Conservation (phyloP, 1,140 invertebrate genomes). For the Microplitis demolitor region DNA sequence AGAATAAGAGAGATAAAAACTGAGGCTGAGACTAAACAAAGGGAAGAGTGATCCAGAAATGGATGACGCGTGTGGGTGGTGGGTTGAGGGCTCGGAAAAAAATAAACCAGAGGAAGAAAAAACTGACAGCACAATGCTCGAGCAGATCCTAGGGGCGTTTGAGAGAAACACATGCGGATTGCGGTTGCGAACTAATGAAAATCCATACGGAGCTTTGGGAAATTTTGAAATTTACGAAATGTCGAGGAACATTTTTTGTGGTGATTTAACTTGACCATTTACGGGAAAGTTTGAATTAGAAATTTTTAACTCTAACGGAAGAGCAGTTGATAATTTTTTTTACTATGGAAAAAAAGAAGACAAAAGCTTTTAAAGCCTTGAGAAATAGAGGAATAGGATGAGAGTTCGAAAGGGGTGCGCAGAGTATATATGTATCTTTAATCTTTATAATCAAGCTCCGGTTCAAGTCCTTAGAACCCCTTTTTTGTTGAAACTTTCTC, state of each 20-base stretch:
- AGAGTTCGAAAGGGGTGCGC: background rate
- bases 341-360: background rate
- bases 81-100: slow-evolving; percentile 9
- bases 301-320: background rate
- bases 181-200: too few relatives aligned
- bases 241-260: too few relatives aligned
- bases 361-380: slow-evolving; percentile 12
- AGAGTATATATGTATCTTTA: slow-evolving; percentile 32
- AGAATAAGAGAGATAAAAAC: too few relatives aligned
- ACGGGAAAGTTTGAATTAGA: background rate
- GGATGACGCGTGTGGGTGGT: background rate
- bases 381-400: background rate
- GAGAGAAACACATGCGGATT: background rate
- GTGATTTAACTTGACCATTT: too few relatives aligned
- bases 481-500: slow-evolving; percentile 1
- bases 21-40: background rate
- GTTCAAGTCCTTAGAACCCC: slow-evolving; percentile 13
- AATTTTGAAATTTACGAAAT: too few relatives aligned
- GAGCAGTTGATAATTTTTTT: too few relatives aligned
- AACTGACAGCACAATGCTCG: background rate
- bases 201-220: too few relatives aligned
- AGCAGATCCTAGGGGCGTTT: background rate
- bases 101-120: slow-evolving; percentile 19
- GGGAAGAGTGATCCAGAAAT: background rate
- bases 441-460: slow-evolving; percentile 38